Percentiles rank a stretch among this genome's conserved stretches.
phyloP scores from a whole-genome alignment of 2,888 invertebrate species.

The Phalangium opilio region DNA sequence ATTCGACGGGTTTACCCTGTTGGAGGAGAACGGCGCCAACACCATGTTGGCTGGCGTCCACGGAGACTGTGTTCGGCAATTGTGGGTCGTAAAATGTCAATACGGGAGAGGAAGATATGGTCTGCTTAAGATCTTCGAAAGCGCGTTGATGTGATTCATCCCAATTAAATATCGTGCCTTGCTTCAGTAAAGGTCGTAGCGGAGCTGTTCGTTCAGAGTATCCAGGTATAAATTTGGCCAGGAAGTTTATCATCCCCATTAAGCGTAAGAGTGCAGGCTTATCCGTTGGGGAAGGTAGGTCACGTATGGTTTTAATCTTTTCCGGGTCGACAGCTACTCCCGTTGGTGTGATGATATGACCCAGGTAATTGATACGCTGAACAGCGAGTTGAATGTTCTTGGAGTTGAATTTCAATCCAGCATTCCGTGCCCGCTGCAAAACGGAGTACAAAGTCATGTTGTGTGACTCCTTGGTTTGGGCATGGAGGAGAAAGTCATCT shows the following conservation, averaged over 20 bases:
- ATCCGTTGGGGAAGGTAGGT: slow-evolving; percentile 2
- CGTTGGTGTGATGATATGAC: slow-evolving; percentile 4
- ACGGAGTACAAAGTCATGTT: slow-evolving; percentile 2
- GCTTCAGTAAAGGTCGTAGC: not conserved
- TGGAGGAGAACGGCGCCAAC: too few relatives aligned
- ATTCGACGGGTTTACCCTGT: too few relatives aligned
- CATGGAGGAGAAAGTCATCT: slow-evolving; percentile 1
- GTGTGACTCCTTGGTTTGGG: not conserved
- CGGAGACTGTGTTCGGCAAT: slow-evolving; percentile 18
- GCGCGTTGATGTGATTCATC: slow-evolving; percentile 8
- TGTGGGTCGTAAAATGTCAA: slow-evolving; percentile 25
- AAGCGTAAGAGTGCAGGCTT: slow-evolving; percentile 4
- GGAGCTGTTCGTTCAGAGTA: too few relatives aligned
- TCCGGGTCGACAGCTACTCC: slow-evolving; percentile 6
- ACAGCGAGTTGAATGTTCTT: slow-evolving; percentile 3
- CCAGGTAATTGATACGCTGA: slow-evolving; percentile 3
- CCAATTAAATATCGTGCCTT: slow-evolving; percentile 1
- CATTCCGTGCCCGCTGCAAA: not conserved
- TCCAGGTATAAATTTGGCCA: too few relatives aligned
- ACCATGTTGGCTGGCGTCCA: slow-evolving; percentile 27
- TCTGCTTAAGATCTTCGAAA: slow-evolving; percentile 24
- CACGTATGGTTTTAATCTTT: slow-evolving; percentile 2
- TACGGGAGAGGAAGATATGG: slow-evolving; percentile 22
- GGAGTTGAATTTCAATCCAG: slow-evolving; percentile 3
- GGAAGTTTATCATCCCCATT: slow-evolving; percentile 3